A percentile compares a stretch with the other conserved stretches of the same genome.
phyloP scores from a whole-genome alignment of 2,113 vertebrate species.

The Pomatostomus ruficeps region DNA sequence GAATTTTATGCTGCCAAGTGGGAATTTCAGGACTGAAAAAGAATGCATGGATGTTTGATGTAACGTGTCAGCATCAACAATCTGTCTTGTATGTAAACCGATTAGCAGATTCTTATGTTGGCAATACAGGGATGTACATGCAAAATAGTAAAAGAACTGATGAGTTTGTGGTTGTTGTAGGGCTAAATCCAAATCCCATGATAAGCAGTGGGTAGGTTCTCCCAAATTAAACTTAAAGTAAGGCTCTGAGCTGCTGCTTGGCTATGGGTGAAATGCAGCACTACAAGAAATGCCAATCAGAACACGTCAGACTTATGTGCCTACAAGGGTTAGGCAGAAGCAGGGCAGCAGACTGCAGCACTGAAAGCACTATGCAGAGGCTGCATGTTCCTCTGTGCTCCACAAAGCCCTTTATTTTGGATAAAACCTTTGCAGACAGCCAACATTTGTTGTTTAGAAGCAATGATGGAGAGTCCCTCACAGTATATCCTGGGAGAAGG shows the following conservation, averaged over 20 bases:
- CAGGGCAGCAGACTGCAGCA: not conserved
- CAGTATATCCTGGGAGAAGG: not conserved
- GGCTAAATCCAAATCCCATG: not conserved
- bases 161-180: not conserved
- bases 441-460: not conserved
- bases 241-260: not conserved
- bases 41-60: constrained; percentile 15
- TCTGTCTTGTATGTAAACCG: not conserved
- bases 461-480: not conserved
- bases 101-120: not conserved
- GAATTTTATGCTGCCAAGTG: constrained; percentile 13
- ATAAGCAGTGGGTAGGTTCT: not conserved
- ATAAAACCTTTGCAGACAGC: not conserved
- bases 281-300: not conserved
- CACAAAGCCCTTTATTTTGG: not conserved
- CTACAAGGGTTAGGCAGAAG: not conserved
- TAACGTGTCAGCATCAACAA: not conserved
- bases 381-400: not conserved
- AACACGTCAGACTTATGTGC: not conserved
- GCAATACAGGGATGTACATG: not conserved
- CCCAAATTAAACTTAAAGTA: not conserved
- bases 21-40: constrained; percentile 17
- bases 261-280: not conserved
- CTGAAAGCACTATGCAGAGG: not conserved
- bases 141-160: not conserved